A percentile compares a stretch with the other conserved stretches of the same genome.
Evolutionary conservation across 2,888 invertebrate genomes (phyloP).

Genomic region (Drosophila percnosoma): DNA sequence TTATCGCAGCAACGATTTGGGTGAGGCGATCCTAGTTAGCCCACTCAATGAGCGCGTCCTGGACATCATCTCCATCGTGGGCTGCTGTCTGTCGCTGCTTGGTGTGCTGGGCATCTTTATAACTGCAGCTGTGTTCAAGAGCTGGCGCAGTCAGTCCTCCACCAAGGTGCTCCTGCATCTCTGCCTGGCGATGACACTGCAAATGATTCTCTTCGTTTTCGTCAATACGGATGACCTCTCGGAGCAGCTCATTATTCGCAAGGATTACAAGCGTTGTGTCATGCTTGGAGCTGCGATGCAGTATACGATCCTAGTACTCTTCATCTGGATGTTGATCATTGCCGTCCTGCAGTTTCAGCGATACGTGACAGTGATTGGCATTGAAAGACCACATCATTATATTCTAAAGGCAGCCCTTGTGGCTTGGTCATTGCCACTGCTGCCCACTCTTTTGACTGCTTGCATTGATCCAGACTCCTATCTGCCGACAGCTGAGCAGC

Average conservation of each 20-base stretch:
- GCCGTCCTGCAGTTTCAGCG: conserved; percentile 89
- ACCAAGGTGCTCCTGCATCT: conserved; percentile 89
- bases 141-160: conserved; percentile 88
- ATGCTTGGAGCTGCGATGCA: conserved; percentile 87
- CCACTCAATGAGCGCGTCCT: conserved; percentile 85
- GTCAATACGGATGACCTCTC: conserved; percentile 72
- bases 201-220: conserved; percentile 85
- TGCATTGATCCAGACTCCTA: conserved; percentile 85
- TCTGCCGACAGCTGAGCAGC: conserved; percentile 77
- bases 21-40: conserved; percentile 76
- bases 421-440: conserved; percentile 87
- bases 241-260: conserved; percentile 59
- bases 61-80: conserved; percentile 87
- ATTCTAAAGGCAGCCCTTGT: conserved; percentile 88
- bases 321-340: conserved; percentile 90
- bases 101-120: conserved; percentile 87
- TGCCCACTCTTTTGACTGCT: conserved; percentile 86
- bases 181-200: conserved; percentile 87
- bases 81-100: conserved; percentile 87
- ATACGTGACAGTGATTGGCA: conserved; percentile 88
- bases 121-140: conserved; percentile 87
- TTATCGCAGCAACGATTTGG: conserved; percentile 78
- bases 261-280: conserved; percentile 85
- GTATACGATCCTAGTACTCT: conserved; percentile 88
- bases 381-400: conserved; percentile 86